phyloP scores from a whole-genome alignment of 2,888 invertebrate genomes.

The Callinectes sapidus region DNA sequence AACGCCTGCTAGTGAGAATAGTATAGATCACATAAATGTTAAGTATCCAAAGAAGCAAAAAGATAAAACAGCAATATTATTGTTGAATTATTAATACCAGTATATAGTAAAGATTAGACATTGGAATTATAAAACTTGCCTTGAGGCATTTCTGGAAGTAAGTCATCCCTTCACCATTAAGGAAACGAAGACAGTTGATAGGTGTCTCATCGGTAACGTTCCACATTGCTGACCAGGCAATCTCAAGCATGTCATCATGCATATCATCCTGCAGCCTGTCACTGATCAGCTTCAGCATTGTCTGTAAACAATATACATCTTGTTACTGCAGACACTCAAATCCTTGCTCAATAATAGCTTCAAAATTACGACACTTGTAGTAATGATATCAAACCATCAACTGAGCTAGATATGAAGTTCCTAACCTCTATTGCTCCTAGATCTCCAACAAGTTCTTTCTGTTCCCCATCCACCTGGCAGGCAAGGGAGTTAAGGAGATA shows the following conservation, averaged over 20 bases:
- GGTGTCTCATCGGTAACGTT: conserved; percentile 97
- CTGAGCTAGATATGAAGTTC: background rate
- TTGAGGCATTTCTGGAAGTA: conserved; percentile 89
- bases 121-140: conserved; percentile 79
- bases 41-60: background rate
- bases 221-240: conserved; percentile 98
- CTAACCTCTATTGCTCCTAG: conserved; percentile 88
- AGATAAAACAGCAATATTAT: background rate
- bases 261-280: conserved; percentile 85
- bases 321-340: background rate
- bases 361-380: background rate
- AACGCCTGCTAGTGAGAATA: conserved; percentile 83
- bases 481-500: conserved; percentile 96
- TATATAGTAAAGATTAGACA: background rate
- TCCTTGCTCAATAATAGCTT: background rate
- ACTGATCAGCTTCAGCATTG: conserved; percentile 91
- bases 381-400: background rate
- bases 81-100: background rate
- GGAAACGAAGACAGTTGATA: conserved; percentile 92
- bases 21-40: background rate
- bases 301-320: conserved; percentile 77
- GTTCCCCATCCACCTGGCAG: conserved; percentile 95
- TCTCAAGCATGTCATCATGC: conserved; percentile 72
- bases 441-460: conserved; percentile 93
- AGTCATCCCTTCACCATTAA: conserved; percentile 91